phyloP scores from a whole-genome alignment of 2,888 invertebrate genomes.

The Eristalis tenax region DNA sequence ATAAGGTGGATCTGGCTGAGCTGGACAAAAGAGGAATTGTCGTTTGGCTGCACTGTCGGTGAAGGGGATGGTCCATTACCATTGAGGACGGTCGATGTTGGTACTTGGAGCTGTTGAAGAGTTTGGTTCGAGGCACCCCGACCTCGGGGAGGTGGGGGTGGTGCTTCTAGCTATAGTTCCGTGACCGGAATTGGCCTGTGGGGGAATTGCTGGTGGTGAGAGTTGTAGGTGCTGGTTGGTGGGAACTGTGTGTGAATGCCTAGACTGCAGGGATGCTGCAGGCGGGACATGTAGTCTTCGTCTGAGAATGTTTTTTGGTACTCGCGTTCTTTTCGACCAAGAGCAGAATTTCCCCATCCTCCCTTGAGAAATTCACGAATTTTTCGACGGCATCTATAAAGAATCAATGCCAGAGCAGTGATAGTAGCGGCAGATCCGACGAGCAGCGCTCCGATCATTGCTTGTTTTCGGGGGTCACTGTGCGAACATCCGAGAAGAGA shows the following conservation, averaged over 20 bases:
- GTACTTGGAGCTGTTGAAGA: conserved; percentile 79
- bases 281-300: conserved; percentile 87
- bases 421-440: conserved; percentile 88
- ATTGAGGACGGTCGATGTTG: conserved; percentile 78
- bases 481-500: conserved; percentile 92
- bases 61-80: conserved; percentile 74
- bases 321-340: conserved; percentile 89
- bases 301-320: conserved; percentile 95
- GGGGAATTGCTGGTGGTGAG: conserved; percentile 82
- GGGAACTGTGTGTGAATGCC: conserved; percentile 79
- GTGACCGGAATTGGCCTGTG: conserved; percentile 91
- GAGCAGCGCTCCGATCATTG: conserved; percentile 89
- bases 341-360: conserved; percentile 80
- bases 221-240: conserved; percentile 77
- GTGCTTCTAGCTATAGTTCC: conserved; percentile 95
- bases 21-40: conserved; percentile 78
- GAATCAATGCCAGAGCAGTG: conserved; percentile 87
- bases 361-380: conserved; percentile 91
- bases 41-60: conserved; percentile 73
- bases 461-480: conserved; percentile 89
- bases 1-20: conserved; percentile 81
- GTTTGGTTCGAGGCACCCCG: conserved; percentile 79
- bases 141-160: conserved; percentile 91
- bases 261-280: conserved; percentile 80
- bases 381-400: conserved; percentile 90